phyloP scores from a whole-genome alignment of 2,888 invertebrate species.

The Elaeidobius kamerunicus region DNA sequence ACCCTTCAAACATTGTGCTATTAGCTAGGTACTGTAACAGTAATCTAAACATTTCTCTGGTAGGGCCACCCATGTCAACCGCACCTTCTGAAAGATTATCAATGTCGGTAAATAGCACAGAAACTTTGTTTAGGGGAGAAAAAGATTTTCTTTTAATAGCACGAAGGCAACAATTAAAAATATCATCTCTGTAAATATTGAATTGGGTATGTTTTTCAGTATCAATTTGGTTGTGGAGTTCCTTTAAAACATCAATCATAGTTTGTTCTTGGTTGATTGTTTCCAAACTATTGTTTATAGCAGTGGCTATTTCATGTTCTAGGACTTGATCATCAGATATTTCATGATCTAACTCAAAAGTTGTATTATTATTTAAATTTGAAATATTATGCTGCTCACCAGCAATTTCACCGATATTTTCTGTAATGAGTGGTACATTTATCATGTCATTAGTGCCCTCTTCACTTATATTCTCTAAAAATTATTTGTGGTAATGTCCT shows the following conservation, averaged over 20 bases:
- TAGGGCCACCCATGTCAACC: conserved; percentile 33
- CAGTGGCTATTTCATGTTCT: too few relatives aligned
- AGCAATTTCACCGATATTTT: too few relatives aligned
- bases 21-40: conserved; percentile 21
- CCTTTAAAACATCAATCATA: conserved; percentile 1
- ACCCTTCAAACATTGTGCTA: conserved; percentile 25
- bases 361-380: too few relatives aligned
- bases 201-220: conserved; percentile 12
- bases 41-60: conserved; percentile 32
- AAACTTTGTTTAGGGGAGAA: conserved; percentile 27
- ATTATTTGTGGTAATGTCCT: too few relatives aligned
- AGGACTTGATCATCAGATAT: too few relatives aligned
- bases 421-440: too few relatives aligned
- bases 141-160: conserved; percentile 25
- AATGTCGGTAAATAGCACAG: conserved; percentile 29
- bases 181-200: conserved; percentile 27
- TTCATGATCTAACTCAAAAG: too few relatives aligned
- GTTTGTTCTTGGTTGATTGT: too few relatives aligned
- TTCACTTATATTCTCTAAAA: too few relatives aligned
- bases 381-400: too few relatives aligned
- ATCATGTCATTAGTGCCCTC: too few relatives aligned
- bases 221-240: conserved; percentile 15
- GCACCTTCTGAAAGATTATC: conserved; percentile 30
- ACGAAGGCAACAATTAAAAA: conserved; percentile 30
- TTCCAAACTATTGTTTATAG: too few relatives aligned